Percentiles rank a stretch among this genome's conserved stretches.
phyloP scores from a whole-genome alignment of 2,113 vertebrate genomes.

The Callorhinus ursinus region DNA sequence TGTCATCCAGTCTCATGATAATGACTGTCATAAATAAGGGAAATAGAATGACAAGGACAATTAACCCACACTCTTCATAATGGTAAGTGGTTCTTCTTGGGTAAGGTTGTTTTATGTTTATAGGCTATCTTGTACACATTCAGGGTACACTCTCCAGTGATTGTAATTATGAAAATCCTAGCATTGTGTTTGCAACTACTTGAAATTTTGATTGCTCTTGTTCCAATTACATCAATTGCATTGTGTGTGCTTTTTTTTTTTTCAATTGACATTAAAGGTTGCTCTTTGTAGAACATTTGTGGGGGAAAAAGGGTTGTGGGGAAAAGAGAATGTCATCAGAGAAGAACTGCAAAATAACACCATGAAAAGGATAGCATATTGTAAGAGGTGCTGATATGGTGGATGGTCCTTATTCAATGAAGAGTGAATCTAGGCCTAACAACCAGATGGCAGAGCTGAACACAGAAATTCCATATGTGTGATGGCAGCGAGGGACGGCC shows the following conservation, averaged over 20 bases:
- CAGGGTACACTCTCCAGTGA: constrained; percentile 32
- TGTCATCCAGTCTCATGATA: constrained; percentile 47
- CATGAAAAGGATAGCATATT: constrained; percentile 75
- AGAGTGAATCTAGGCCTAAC: constrained; percentile 84
- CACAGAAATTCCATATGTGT: constrained; percentile 89
- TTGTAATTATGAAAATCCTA: constrained; percentile 26
- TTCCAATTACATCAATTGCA: neutral
- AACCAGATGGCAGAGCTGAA: constrained; percentile 87
- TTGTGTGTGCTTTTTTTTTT: neutral
- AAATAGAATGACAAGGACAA: constrained; percentile 61
- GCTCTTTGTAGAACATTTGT: constrained; percentile 42
- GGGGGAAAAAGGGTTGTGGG: neutral
- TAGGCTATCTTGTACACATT: constrained; percentile 56
- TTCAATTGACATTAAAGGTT: neutral
- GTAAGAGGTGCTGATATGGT: constrained; percentile 81
- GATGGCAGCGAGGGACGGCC: constrained; percentile 85
- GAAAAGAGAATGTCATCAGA: constrained; percentile 66
- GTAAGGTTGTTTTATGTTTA: neutral
- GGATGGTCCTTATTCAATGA: constrained; percentile 86
- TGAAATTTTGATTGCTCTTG: constrained; percentile 12
- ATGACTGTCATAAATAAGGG: constrained; percentile 60
- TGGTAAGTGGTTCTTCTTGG: constrained; percentile 57
- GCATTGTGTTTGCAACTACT: neutral
- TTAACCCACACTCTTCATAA: constrained; percentile 61
- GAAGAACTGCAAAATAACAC: constrained; percentile 69